Evolutionary conservation across 2,113 vertebrate genomes (phyloP).

Genomic region (Connochaetes taurinus): DNA sequence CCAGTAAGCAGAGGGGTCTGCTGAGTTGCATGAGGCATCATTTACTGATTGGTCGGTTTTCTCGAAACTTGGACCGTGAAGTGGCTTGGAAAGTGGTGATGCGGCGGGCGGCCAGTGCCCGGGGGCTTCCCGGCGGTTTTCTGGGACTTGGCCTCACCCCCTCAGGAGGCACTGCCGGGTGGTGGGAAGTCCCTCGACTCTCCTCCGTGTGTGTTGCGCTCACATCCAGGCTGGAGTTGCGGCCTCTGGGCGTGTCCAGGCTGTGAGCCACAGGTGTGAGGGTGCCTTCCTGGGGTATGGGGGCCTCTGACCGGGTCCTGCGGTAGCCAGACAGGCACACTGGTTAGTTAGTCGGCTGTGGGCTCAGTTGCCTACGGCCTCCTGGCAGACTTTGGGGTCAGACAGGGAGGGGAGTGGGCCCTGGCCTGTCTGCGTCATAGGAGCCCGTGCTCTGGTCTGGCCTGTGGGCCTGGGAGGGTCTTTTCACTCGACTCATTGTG

Average conservation of each 20-base stretch:
- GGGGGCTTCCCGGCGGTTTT: accelerated
- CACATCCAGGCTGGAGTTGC: not conserved
- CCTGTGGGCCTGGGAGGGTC: accelerated
- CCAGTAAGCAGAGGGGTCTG: not conserved
- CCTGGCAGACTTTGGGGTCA: not conserved
- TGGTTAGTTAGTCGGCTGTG: no score
- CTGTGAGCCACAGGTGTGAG: not conserved
- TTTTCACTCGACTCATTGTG: accelerated
- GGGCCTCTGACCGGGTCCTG: accelerated
- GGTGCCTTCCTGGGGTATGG: accelerated
- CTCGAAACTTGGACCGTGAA: not conserved
- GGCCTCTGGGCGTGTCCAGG: not conserved
- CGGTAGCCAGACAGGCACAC: accelerated
- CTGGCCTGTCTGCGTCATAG: not conserved
- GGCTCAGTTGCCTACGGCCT: not conserved
- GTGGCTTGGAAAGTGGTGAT: not conserved
- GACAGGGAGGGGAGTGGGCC: not conserved
- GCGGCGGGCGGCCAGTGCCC: accelerated
- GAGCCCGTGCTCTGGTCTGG: accelerated
- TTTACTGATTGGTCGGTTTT: not conserved
- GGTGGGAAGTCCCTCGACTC: not conserved
- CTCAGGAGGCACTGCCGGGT: accelerated
- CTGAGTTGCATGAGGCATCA: accelerated
- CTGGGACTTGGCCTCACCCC: accelerated
- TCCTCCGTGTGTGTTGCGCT: not conserved